Evolutionary conservation across 2,888 invertebrate species (phyloP).

Genomic region (Pollenia amentaria): DNA sequence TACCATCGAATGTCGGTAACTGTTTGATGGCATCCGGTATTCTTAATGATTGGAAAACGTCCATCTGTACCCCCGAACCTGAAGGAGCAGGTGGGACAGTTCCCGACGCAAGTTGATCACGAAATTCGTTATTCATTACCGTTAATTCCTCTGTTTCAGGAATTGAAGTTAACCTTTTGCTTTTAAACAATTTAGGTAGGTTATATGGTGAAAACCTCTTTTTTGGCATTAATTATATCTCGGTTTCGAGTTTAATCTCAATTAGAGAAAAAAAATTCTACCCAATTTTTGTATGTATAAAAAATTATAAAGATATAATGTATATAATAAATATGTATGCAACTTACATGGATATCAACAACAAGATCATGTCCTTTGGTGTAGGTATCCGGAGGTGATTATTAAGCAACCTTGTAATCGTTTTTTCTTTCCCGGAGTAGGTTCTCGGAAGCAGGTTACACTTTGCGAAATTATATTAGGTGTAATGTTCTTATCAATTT

Average conservation of each 20-base stretch:
- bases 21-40: constrained; percentile 3
- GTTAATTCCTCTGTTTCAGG: too few relatives aligned
- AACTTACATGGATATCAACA: constrained; percentile 2
- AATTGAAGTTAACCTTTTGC: too few relatives aligned
- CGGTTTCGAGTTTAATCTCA: too few relatives aligned
- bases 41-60: background rate
- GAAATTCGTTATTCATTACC: too few relatives aligned
- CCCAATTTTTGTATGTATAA: background rate
- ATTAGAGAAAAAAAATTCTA: background rate
- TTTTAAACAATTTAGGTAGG: too few relatives aligned
- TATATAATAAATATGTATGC: background rate
- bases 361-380: too few relatives aligned
- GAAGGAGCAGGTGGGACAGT: background rate
- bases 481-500: background rate
- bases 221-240: background rate
- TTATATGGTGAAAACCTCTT: background rate
- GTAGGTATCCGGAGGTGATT: background rate
- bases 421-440: constrained; percentile 7
- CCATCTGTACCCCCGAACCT: background rate
- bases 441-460: constrained; percentile 22
- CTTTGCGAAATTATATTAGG: background rate
- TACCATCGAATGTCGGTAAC: constrained; percentile 5
- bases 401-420: background rate
- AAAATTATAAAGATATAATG: background rate
- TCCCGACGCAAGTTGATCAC: background rate